Base-by-base conservation (phyloP, 2,113 vertebrate species). In the Willisornis vidua region DNA sequence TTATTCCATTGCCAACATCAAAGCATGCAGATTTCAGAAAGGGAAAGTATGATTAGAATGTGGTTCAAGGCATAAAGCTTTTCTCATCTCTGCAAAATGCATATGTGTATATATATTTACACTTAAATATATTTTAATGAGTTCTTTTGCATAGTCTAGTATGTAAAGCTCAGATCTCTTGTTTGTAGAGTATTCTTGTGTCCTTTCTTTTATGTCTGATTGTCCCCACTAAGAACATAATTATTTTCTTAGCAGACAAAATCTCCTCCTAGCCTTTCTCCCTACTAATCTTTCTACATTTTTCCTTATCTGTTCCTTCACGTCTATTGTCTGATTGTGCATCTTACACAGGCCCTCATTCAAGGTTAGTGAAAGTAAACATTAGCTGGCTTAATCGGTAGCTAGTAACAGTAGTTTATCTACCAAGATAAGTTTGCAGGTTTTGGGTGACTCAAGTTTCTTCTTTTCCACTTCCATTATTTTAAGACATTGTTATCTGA, bases 341-440 rank as follows among this genome's bases (percentile, higher is more conserved):
- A 93, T 97, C 93, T 97, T 97, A 96, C 94, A 97, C 54, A 96
- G 87, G 93, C 85, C 94, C 97, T 97, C 95, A 95, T 92, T 95
- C 97, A 98, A 98, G 97, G 97, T 98, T 97, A 97, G 93, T 96
- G 96, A 97, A 97, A 98, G 97, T 97, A 98, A 98, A 97, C 90
- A 89, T 97, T 97, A 97, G 85, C 93, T 89, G 77, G 77, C 90
- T 98, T 94, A 96, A 85, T 96, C 97, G 89, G 87, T 89, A 96
- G 82, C 84, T 97, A 85, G 91, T 96, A 97, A 97, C 95, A 91
- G 96, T 89, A 94, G 96, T 28, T 84, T 97, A 96, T 97, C 91
- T 96, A 91, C 52, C 46, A 92, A 96, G 96, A 97, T 97, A 97
- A 97, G 95, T 79, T 97, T 95, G 73, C 89, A 76, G 93, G 86